Percentiles rank a stretch among this genome's conserved stretches.
phyloP scores from a whole-genome alignment of 1,140 invertebrate genomes.

The Anthonomus grandis region DNA sequence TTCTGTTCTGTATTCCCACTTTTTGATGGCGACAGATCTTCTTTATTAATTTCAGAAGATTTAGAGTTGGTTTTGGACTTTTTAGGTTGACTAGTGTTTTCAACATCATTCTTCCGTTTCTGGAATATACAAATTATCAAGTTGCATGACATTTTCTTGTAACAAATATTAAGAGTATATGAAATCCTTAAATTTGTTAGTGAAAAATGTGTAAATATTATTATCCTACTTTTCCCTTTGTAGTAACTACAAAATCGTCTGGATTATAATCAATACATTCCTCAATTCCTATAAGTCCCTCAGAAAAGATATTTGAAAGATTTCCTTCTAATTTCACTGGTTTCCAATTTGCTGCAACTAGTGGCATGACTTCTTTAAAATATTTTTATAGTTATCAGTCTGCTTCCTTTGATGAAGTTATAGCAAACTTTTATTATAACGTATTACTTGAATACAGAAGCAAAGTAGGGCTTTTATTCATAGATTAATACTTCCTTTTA shows the following conservation, averaged over 20 bases:
- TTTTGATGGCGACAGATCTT: slow-evolving; percentile 25
- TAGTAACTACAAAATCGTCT: slow-evolving; percentile 49
- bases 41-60: neutral
- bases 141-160: too few relatives aligned
- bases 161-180: too few relatives aligned
- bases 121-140: too few relatives aligned
- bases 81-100: neutral
- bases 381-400: too few relatives aligned
- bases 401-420: too few relatives aligned
- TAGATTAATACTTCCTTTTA: too few relatives aligned
- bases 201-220: neutral
- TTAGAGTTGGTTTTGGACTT: slow-evolving; percentile 1
- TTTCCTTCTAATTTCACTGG: slow-evolving; percentile 55
- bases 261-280: slow-evolving; percentile 62
- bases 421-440: too few relatives aligned
- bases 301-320: slow-evolving; percentile 48
- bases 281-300: slow-evolving; percentile 61
- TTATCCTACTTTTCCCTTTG: slow-evolving; percentile 39
- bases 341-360: slow-evolving; percentile 50
- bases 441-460: too few relatives aligned
- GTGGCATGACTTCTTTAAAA: slow-evolving; percentile 11
- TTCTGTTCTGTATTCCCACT: slow-evolving; percentile 10
- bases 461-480: too few relatives aligned
- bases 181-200: neutral
- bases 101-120: neutral